Conservation (phyloP, 2,888 invertebrate genomes). For the Pyrrhia umbra region DNA sequence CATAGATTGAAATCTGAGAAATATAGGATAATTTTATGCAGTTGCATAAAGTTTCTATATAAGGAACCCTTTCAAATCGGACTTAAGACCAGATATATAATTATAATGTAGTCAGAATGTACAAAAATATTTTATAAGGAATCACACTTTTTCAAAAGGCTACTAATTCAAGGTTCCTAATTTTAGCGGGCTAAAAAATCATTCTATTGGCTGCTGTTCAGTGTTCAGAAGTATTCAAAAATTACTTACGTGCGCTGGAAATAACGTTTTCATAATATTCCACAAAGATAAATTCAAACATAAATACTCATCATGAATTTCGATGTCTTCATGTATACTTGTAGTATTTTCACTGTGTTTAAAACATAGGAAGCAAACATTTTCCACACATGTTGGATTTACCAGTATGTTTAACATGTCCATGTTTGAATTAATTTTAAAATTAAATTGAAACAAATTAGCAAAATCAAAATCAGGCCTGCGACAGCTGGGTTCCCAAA, state of each 20-base stretch:
- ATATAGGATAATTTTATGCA: too few relatives aligned
- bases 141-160: too few relatives aligned
- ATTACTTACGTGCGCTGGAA: conserved; percentile 73
- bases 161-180: neutral
- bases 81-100: too few relatives aligned
- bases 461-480: neutral
- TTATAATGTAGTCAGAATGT: too few relatives aligned
- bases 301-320: conserved; percentile 63
- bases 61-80: too few relatives aligned
- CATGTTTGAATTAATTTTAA: conserved; percentile 34
- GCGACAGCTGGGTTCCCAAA: too few relatives aligned
- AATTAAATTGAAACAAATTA: neutral
- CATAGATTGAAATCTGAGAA: too few relatives aligned
- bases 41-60: too few relatives aligned
- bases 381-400: conserved; percentile 38
- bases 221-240: neutral
- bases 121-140: too few relatives aligned
- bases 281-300: conserved; percentile 59
- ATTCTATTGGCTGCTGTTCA: neutral
- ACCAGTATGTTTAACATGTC: conserved; percentile 50
- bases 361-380: conserved; percentile 75
- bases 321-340: conserved; percentile 55
- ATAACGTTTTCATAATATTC: conserved; percentile 68
- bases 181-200: neutral
- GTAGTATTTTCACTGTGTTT: conserved; percentile 57